A percentile compares a stretch with the other conserved stretches of the same genome.
Conservation (phyloP, 2,888 invertebrate species). For the Eugnorisma glareosa region DNA sequence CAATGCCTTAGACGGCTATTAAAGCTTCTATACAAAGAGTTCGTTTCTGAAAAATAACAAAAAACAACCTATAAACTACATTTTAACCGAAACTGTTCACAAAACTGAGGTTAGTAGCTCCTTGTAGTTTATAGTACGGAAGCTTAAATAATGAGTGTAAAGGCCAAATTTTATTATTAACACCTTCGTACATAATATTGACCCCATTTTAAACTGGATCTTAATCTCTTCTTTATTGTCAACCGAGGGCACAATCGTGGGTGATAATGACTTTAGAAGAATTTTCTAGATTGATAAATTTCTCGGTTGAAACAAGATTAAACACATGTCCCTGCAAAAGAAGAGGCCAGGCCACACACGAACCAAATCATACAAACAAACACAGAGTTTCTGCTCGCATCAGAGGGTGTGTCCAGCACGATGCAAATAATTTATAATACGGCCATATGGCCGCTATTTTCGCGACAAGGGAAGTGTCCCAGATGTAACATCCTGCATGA, state of each 20-base stretch:
- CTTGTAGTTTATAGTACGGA: constrained; percentile 35
- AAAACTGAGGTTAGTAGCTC: neutral
- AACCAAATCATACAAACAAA: constrained; percentile 7
- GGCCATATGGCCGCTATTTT: constrained; percentile 38
- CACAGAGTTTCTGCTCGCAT: neutral
- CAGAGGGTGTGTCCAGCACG: constrained; percentile 12
- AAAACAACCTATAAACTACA: neutral
- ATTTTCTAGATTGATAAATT: constrained; percentile 31
- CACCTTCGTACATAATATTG: constrained; percentile 30
- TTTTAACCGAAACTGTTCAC: neutral
- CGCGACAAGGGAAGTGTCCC: constrained; percentile 48
- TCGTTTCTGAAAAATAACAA: neutral
- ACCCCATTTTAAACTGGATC: constrained; percentile 31
- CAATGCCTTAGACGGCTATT: constrained; percentile 22
- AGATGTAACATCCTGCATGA: constrained; percentile 52
- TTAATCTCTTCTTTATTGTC: constrained; percentile 42
- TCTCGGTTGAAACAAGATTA: neutral
- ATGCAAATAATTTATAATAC: constrained; percentile 34
- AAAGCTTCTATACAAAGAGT: neutral
- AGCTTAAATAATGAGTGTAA: constrained; percentile 26
- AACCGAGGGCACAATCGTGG: constrained; percentile 33
- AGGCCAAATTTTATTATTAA: constrained; percentile 50
- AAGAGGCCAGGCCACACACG: constrained; percentile 12
- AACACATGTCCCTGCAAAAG: neutral
- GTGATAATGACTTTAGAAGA: neutral